Evolutionary conservation across 2,113 vertebrate genomes (phyloP).

Genomic region (Tenebrosternarchus preto): DNA sequence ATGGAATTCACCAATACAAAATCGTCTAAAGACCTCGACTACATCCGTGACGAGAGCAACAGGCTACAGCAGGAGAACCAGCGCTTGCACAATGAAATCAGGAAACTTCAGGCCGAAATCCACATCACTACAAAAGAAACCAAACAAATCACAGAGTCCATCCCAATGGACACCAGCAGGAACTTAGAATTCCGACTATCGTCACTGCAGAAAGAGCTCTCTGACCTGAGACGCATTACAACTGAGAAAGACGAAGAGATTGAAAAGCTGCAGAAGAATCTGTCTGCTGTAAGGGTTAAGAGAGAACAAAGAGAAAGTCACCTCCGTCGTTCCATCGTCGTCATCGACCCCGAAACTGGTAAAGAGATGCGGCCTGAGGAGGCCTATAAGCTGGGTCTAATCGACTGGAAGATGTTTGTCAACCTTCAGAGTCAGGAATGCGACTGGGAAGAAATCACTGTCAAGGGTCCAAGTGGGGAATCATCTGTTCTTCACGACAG

Average conservation of each 20-base stretch:
- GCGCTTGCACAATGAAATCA: slow-evolving; percentile 85
- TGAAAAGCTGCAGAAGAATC: slow-evolving; percentile 84
- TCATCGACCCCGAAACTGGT: slow-evolving; percentile 93
- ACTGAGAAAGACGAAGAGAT: slow-evolving; percentile 88
- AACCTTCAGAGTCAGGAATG: slow-evolving; percentile 95
- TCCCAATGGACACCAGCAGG: slow-evolving; percentile 72
- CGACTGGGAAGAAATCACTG: slow-evolving; percentile 95
- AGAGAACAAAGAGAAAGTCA: slow-evolving; percentile 94
- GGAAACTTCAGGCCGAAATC: slow-evolving; percentile 88
- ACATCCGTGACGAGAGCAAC: slow-evolving; percentile 90
- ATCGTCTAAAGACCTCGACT: slow-evolving; percentile 88
- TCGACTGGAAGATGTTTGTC: slow-evolving; percentile 95
- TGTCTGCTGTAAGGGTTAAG: slow-evolving; percentile 83
- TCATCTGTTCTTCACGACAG: slow-evolving; percentile 91
- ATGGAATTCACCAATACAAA: slow-evolving; percentile 94
- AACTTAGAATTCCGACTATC: slow-evolving; percentile 84
- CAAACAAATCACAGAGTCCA: slow-evolving; percentile 76
- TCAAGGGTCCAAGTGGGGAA: slow-evolving; percentile 89
- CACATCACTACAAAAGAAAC: slow-evolving; percentile 87
- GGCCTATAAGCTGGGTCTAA: slow-evolving; percentile 88
- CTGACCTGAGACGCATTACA: slow-evolving; percentile 82
- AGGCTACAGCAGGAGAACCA: slow-evolving; percentile 91
- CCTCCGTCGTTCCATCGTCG: slow-evolving; percentile 89
- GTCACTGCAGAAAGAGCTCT: slow-evolving; percentile 84
- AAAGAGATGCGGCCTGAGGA: slow-evolving; percentile 94